Evolutionary conservation across 2,113 vertebrate species (phyloP).

Genomic region (Pygathrix nemaeus): DNA sequence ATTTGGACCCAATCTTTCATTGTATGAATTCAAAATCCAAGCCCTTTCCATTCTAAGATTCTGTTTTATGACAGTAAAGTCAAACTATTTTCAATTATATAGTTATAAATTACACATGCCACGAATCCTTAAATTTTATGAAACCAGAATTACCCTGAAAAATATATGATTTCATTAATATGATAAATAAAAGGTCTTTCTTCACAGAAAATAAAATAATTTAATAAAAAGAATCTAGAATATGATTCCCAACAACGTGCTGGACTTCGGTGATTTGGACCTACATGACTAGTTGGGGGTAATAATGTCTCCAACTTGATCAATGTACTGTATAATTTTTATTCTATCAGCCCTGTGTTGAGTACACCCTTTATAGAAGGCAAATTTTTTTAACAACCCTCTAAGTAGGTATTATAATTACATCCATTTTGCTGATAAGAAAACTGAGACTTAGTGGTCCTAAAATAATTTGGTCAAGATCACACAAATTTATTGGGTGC

Average conservation of each 20-base stretch:
- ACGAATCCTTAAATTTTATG: background rate
- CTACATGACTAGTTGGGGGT: background rate
- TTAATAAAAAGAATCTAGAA: background rate
- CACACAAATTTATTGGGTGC: background rate
- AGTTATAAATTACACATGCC: background rate
- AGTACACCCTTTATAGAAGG: background rate
- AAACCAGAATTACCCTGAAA: conserved; percentile 2
- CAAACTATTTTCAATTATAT: background rate
- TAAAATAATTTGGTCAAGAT: background rate
- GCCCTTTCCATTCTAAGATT: background rate
- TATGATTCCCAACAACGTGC: background rate
- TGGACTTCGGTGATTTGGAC: background rate
- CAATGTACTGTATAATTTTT: background rate
- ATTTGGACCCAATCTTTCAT: background rate
- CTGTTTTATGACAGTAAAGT: background rate
- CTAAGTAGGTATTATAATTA: background rate
- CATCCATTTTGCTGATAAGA: background rate
- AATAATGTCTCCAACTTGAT: background rate
- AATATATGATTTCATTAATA: background rate
- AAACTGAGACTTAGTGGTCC: background rate
- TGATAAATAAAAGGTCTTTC: background rate
- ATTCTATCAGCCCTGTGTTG: background rate
- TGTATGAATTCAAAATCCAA: background rate
- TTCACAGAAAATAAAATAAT: background rate
- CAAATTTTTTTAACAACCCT: background rate